These are phyloP conservation scores for Agrilus biguttatus DNA, from an alignment of 2,888 invertebrate species.

Conservation along the genomic window DNA sequence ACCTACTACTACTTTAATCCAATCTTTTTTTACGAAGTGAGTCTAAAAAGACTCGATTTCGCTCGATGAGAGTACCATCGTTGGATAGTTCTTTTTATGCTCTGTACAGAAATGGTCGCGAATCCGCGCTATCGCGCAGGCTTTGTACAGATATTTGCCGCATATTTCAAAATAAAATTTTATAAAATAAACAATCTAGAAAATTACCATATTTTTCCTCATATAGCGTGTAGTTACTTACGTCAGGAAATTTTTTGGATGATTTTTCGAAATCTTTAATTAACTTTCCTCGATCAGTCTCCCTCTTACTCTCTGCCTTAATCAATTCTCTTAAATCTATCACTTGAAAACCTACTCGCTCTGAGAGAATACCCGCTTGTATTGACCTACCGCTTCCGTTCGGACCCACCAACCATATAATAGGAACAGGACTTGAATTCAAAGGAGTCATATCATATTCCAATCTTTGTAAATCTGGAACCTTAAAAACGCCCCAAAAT, in stretches of 20 bases:
- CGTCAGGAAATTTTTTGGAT: slow-evolving; percentile 26
- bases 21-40: no score
- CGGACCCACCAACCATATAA: slow-evolving; percentile 37
- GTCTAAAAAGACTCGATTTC: no score
- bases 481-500: slow-evolving; percentile 6
- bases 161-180: no score
- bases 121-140: no score
- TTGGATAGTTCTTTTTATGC: no score
- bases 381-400: slow-evolving; percentile 20
- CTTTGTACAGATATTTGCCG: no score
- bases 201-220: no score
- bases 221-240: slow-evolving; percentile 8
- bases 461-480: slow-evolving; percentile 16
- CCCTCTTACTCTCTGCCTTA: slow-evolving; percentile 32
- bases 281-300: slow-evolving; percentile 35
- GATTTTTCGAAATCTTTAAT: slow-evolving; percentile 34
- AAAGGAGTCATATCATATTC: slow-evolving; percentile 27
- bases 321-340: slow-evolving; percentile 22
- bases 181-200: no score
- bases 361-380: slow-evolving; percentile 15
- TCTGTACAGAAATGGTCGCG: no score
- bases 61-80: no score
- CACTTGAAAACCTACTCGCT: slow-evolving; percentile 13
- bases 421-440: slow-evolving; percentile 30
- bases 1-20: no score